phyloP scores from a whole-genome alignment of 2,888 invertebrate species.

The Athrips mouffetella region DNA sequence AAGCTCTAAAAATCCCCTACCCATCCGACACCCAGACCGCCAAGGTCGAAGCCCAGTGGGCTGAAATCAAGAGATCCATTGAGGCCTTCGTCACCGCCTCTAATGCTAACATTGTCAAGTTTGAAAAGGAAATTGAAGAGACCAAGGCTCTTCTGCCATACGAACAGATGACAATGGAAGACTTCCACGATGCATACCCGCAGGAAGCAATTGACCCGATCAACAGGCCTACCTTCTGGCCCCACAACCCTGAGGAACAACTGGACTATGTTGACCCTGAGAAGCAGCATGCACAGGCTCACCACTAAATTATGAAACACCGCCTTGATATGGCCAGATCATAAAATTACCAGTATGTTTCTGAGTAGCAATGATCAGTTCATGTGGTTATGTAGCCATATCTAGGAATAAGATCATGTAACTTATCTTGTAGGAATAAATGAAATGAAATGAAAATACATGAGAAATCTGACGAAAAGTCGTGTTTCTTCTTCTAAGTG shows the following conservation, averaged over 20 bases:
- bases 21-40: slow-evolving; percentile 47
- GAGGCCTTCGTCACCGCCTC: slow-evolving; percentile 80
- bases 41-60: slow-evolving; percentile 59
- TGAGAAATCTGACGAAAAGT: too few species aligned
- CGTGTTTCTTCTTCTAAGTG: too few species aligned
- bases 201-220: slow-evolving; percentile 47
- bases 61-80: slow-evolving; percentile 76
- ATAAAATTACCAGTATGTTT: background rate
- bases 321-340: background rate
- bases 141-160: slow-evolving; percentile 86
- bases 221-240: slow-evolving; percentile 60
- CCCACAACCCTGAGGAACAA: slow-evolving; percentile 59
- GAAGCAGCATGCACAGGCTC: background rate
- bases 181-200: slow-evolving; percentile 47
- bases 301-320: background rate
- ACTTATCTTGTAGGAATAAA: slow-evolving; percentile 66
- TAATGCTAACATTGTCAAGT: slow-evolving; percentile 77
- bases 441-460: too few species aligned
- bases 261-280: slow-evolving; percentile 34
- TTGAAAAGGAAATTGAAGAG: slow-evolving; percentile 81
- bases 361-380: slow-evolving; percentile 7
- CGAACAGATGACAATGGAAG: slow-evolving; percentile 78
- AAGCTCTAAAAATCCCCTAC: slow-evolving; percentile 46
- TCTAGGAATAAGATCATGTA: slow-evolving; percentile 14
- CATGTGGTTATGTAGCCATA: slow-evolving; percentile 1